phyloP scores from a whole-genome alignment of 2,113 vertebrate species.

The Pelodiscus sinensis region DNA sequence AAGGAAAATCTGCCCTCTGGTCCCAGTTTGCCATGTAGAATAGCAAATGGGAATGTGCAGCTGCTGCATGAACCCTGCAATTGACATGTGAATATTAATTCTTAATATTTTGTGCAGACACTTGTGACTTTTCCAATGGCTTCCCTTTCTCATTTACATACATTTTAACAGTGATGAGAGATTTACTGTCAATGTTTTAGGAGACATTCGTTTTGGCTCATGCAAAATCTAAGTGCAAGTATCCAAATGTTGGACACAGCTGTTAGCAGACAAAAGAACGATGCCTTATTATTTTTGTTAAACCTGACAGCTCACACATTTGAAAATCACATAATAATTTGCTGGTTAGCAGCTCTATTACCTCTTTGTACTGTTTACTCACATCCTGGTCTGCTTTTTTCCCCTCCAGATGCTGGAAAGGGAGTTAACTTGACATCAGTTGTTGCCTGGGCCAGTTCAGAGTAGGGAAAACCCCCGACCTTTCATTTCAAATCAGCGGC shows the following conservation, averaged over 20 bases:
- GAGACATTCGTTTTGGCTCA: constrained; percentile 66
- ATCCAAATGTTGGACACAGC: constrained; percentile 72
- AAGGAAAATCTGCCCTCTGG: constrained; percentile 31
- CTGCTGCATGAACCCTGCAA: constrained; percentile 45
- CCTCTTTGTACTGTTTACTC: constrained; percentile 52
- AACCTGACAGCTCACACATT: constrained; percentile 62
- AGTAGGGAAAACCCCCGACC: constrained; percentile 18
- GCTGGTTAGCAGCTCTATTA: constrained; percentile 35
- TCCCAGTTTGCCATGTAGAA: neutral
- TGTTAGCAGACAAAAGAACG: constrained; percentile 68
- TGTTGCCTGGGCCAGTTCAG: neutral
- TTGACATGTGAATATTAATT: constrained; percentile 62
- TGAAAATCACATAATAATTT: constrained; percentile 61
- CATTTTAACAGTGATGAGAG: constrained; percentile 75
- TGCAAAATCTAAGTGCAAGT: constrained; percentile 49
- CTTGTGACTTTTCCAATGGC: constrained; percentile 72
- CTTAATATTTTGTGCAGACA: constrained; percentile 65
- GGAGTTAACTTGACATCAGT: neutral
- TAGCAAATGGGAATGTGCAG: constrained; percentile 33
- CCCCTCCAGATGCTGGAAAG: neutral
- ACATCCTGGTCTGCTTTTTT: constrained; percentile 53
- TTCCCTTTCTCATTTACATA: constrained; percentile 70
- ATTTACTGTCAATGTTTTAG: constrained; percentile 71
- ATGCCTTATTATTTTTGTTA: constrained; percentile 58
- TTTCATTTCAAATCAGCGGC: constrained; percentile 32